Conservation (phyloP, 2,113 vertebrate species). For the Centrocercus urophasianus region DNA sequence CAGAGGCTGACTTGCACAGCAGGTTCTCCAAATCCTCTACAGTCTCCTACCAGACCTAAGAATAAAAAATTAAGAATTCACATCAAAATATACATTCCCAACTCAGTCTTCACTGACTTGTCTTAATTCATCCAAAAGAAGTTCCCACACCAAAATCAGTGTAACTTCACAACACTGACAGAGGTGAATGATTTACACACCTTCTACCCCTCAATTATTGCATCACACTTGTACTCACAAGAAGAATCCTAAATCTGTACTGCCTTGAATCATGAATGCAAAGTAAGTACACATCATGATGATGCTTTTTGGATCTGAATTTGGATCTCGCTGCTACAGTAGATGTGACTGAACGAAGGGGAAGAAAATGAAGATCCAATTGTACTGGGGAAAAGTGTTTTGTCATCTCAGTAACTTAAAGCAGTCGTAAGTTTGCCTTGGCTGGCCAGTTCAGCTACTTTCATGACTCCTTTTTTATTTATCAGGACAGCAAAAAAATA, state of each 20-base stretch:
- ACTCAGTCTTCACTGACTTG: background rate
- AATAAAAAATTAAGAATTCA: background rate
- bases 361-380: background rate
- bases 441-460: background rate
- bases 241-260: conserved; percentile 14
- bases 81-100: background rate
- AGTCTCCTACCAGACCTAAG: background rate
- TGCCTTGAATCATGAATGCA: conserved; percentile 10
- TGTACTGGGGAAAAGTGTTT: background rate
- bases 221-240: background rate
- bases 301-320: background rate
- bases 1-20: background rate
- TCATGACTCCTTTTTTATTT: background rate
- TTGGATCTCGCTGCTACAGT: background rate
- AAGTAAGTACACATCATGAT: background rate
- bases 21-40: background rate
- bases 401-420: background rate
- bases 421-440: background rate
- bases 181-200: background rate
- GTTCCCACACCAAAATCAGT: background rate
- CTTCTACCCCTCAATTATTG: background rate
- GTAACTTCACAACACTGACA: background rate
- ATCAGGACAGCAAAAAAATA: background rate
- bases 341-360: background rate
- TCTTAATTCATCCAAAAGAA: background rate